Percentiles rank a stretch among this genome's conserved stretches.
Evolutionary conservation across 2,797 vertebrate genomes (phyloP).

Genomic region (Microtus californicus): DNA sequence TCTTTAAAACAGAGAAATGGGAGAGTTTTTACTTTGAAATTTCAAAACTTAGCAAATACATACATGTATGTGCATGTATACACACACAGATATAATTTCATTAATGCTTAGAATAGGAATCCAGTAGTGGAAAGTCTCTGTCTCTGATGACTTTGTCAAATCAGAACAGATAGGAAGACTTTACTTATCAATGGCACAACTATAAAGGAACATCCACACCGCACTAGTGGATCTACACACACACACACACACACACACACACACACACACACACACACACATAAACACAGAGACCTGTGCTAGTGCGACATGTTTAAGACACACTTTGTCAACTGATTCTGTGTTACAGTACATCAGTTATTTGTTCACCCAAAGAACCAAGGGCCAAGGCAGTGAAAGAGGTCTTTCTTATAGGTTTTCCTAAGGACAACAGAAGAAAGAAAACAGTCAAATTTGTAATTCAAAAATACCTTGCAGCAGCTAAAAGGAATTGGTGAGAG

Average conservation of each 20-base stretch:
- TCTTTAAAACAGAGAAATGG: neutral
- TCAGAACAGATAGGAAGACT: neutral
- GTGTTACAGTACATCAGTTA: neutral
- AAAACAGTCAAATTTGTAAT: neutral
- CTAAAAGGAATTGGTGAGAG: neutral
- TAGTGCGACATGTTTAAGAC: neutral
- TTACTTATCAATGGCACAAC: neutral
- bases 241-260: too few relatives aligned
- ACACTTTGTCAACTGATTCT: neutral
- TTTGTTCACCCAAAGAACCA: neutral
- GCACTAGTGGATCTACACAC: neutral
- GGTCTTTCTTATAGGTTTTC: neutral
- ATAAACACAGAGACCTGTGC: neutral
- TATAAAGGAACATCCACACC: neutral
- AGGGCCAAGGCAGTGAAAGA: neutral
- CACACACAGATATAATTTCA: neutral
- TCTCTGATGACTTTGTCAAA: neutral
- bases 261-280: too few relatives aligned
- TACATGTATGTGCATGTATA: neutral
- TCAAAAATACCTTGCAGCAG: neutral
- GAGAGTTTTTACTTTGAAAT: neutral
- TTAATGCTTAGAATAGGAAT: neutral
- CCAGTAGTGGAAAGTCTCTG: neutral
- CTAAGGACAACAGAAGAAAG: neutral
- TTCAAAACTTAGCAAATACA: neutral